Base-by-base conservation (phyloP, 2,113 vertebrate species). In the Epinephelus moara region DNA sequence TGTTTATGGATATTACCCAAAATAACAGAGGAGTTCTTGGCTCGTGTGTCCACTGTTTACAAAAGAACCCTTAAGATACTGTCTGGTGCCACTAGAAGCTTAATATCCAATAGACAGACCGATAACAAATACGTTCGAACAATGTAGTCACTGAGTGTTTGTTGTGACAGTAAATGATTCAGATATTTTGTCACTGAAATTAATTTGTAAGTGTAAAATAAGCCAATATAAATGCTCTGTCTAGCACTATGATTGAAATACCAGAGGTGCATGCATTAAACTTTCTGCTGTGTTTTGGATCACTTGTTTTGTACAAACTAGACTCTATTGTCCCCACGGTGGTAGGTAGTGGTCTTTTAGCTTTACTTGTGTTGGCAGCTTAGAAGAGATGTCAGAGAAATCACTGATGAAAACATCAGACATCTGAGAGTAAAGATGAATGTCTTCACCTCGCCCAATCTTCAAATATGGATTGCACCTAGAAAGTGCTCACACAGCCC, bases 391-490 rank as follows among this genome's bases (percentile, higher is more conserved):
- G 74, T 75, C 60, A 40, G 52, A 21, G 25, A 61, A 57, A 77
- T 47, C 49, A 50, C 15, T 37, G 12, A 13, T 6, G 30, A 64
- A 17, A 63, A 50, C 75, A 68, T 62, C 50, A 63, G 73, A 81
- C 84, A 61, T 73, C 30, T 66, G 33, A 71, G 33, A 72, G 61
- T 9, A 19, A 63, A 78, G 15, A 76, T 23, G 30, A 67, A 75
- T 64, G 57, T 19, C 4, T 66, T 49, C 19, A 18, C 33, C 27
- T 27, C 4, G 23, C 6, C 37, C 9, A 25, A 64, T 70, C 70
- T 81, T 78, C 21, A 87, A 73, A 80, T 81, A 86, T 86, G 74
- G 70, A 84, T 88, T 74, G 73, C 60, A 63, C 52, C 50, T 70
- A n/a, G 68, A 88, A 90, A 85, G 70, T 80, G 79, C 67, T 50